These are phyloP conservation scores for Andrena praecox DNA, from an alignment of 2,888 invertebrate genomes.

Conservation along the genomic window DNA sequence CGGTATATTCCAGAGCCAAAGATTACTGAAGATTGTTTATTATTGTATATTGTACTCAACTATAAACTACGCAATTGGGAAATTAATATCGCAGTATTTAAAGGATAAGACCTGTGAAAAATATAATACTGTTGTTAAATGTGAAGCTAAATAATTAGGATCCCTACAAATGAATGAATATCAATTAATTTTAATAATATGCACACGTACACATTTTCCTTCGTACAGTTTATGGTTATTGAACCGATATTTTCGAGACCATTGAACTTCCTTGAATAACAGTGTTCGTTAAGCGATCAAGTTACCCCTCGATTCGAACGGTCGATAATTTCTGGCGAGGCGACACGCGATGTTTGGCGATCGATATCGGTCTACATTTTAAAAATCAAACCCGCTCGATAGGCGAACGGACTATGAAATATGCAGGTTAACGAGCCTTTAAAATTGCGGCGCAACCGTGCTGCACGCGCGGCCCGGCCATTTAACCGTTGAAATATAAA, in stretches of 20 bases:
- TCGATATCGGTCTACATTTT: slow-evolving; percentile 6
- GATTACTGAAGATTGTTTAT: not conserved
- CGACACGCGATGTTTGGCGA: slow-evolving; percentile 1
- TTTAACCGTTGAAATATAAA: slow-evolving; percentile 51
- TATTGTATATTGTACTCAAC: no score
- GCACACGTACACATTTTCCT: no score
- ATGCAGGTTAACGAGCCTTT: slow-evolving; percentile 40
- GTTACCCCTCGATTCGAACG: slow-evolving; percentile 7
- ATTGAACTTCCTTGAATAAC: not conserved
- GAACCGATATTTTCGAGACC: no score
- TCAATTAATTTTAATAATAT: no score
- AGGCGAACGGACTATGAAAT: slow-evolving; percentile 29
- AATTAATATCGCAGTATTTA: no score
- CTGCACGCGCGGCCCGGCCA: slow-evolving; percentile 1
- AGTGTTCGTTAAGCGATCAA: not conserved
- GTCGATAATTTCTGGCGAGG: slow-evolving; percentile 16
- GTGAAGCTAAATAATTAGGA: no score
- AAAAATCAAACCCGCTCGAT: slow-evolving; percentile 44
- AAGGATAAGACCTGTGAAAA: no score
- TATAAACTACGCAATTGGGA: no score
- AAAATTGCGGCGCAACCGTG: slow-evolving; percentile 26
- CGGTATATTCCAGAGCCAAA: not conserved
- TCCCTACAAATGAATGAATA: no score
- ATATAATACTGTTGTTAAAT: no score
- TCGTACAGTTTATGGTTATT: no score